phyloP scores from a whole-genome alignment of 1,140 invertebrate species.

The Drosophila serrata region DNA sequence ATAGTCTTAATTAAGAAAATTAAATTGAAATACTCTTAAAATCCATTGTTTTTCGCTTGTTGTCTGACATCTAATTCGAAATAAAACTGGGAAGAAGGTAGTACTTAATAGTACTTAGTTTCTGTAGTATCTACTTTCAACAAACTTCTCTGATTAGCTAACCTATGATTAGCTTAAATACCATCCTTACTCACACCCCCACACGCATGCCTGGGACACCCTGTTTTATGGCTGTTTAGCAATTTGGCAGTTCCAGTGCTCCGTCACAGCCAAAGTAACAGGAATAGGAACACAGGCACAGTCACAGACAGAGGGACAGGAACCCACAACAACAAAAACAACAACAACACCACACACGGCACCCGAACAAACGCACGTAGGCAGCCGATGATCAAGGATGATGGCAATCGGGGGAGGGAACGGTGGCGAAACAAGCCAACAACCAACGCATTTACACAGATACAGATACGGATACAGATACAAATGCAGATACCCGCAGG shows the following conservation, averaged over 20 bases:
- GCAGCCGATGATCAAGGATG: conserved; percentile 6
- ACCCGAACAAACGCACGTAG: conserved; percentile 51
- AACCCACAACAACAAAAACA: conserved; percentile 51
- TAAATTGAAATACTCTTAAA: too few relatives aligned
- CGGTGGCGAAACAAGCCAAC: conserved; percentile 51
- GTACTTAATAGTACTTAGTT: neutral
- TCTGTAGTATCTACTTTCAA: too few relatives aligned
- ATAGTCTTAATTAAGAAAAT: neutral
- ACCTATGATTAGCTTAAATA: conserved; percentile 10
- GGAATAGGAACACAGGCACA: conserved; percentile 67
- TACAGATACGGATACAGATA: conserved; percentile 76
- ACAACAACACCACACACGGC: conserved; percentile 33
- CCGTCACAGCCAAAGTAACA: conserved; percentile 58
- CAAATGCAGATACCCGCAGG: conserved; percentile 60
- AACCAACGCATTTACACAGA: conserved; percentile 76
- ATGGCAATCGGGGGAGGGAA: conserved; percentile 7
- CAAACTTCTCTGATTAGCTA: neutral
- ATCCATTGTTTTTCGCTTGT: too few relatives aligned
- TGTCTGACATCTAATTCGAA: too few relatives aligned
- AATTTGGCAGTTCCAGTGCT: conserved; percentile 23
- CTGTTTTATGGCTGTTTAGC: conserved; percentile 42
- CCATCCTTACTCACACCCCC: conserved; percentile 15
- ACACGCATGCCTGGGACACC: conserved; percentile 35
- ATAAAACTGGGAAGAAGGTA: too few relatives aligned
- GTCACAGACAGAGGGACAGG: conserved; percentile 29